Evolutionary conservation across 2,113 vertebrate genomes (phyloP), one percentile per base, ranked within the genome.

Genomic region (Bufo bufo): DNA sequence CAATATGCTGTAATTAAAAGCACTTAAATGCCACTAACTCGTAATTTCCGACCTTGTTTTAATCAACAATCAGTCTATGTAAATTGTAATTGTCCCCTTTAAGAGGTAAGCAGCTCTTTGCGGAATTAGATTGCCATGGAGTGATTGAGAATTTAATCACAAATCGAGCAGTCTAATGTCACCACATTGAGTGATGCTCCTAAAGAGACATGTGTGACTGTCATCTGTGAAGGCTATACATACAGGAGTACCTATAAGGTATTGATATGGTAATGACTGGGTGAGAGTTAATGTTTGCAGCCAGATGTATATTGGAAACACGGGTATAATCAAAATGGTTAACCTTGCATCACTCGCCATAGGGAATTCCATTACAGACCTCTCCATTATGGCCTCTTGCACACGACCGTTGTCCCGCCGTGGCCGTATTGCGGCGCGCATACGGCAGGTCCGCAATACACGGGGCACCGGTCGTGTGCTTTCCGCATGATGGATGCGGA

Each of bases 71-170:
- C 69, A 74, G 75, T 52, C 43, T n/a, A 83, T 66, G 59, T 66
- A 82, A 69, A 83, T 52, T 66, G n/a, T 12, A n/a, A 66, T 50
- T 69, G 59, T 23, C 20, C 63, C n/a, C 81, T 83, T 83, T 69
- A 69, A 83, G 20, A 83, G 66, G 61, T 45, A 20, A 83, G 16
- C 20, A 52, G 81, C 81, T 69, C 63, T 66, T 50, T 83, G 19
- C 17, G 49, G 12, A 83, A 83, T 83, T 63, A 83, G 63, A 83
- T 83, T 83, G 47, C 19, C 61, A 83, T 83, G 47, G 19, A 83
- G 58, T 69, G 81, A 83, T 83, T 83, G 81, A 50, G 81, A 52
- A 83, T 83, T 66, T 66, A 83, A 83, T 83, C 81, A 83, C 61
- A 50, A 69, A 69, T 69, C 63, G n/a, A 52, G 81, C 63, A 33